Evolutionary conservation across 2,888 invertebrate genomes (phyloP).

Genomic region (Saturnia pavonia): DNA sequence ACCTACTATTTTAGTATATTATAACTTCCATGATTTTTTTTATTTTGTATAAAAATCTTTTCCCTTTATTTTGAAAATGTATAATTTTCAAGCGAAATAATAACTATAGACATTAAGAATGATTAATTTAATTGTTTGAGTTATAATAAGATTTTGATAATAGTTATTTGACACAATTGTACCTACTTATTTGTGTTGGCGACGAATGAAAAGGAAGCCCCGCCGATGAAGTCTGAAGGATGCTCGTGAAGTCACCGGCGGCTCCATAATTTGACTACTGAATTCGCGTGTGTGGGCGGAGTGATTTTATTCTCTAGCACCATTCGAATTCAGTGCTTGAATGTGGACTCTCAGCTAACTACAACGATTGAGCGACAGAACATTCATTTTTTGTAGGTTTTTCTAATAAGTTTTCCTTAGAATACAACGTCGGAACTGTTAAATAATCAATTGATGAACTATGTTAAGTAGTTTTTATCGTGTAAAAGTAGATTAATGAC

Average conservation of each 20-base stretch:
- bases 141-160: neutral
- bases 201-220: neutral
- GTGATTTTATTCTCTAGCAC: slow-evolving; percentile 83
- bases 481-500: neutral
- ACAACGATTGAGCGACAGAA: neutral
- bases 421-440: neutral
- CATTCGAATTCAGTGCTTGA: slow-evolving; percentile 86
- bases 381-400: neutral
- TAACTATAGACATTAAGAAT: neutral
- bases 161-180: neutral
- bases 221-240: slow-evolving; percentile 5
- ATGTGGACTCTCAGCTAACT: slow-evolving; percentile 56
- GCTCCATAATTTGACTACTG: slow-evolving; percentile 82
- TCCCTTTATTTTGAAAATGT: neutral
- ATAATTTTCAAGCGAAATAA: neutral
- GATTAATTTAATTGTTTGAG: neutral
- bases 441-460: neutral
- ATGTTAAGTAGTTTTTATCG: neutral
- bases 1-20: no score
- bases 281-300: slow-evolving; percentile 86
- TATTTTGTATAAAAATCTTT: neutral
- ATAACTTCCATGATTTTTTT: no score
- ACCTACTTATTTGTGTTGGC: neutral
- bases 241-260: neutral
- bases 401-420: neutral